These are phyloP conservation scores for Agapornis roseicollis DNA, from an alignment of 2,113 vertebrate species.

Conservation along the genomic window DNA sequence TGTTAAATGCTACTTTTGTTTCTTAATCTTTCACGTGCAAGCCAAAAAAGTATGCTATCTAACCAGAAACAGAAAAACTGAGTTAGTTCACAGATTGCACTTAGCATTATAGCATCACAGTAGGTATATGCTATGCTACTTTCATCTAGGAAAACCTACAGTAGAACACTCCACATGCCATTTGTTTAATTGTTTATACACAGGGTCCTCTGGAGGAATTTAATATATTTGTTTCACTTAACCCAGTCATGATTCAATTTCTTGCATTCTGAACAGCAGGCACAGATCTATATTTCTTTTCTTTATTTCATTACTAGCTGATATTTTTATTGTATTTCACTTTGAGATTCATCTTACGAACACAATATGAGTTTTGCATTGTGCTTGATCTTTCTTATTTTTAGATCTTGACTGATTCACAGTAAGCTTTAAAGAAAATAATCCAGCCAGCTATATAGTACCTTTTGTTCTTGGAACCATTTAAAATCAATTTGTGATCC, in stretches of 20 bases:
- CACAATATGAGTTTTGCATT: slow-evolving; percentile 38
- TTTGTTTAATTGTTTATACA: slow-evolving; percentile 37
- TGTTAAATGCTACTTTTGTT: neutral
- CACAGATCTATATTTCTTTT: slow-evolving; percentile 53
- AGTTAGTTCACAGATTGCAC: neutral
- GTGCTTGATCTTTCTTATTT: slow-evolving; percentile 9
- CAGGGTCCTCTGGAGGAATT: slow-evolving; percentile 9
- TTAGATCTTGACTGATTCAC: slow-evolving; percentile 39
- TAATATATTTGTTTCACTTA: slow-evolving; percentile 53
- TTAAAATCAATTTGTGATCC: slow-evolving; percentile 27
- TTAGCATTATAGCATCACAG: neutral
- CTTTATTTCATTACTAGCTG: slow-evolving; percentile 71
- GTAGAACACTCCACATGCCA: neutral
- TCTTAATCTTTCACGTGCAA: neutral
- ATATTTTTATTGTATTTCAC: slow-evolving; percentile 70
- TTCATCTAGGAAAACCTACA: neutral
- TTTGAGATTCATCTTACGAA: slow-evolving; percentile 66
- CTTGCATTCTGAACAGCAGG: slow-evolving; percentile 44
- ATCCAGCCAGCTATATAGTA: neutral
- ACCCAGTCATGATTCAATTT: slow-evolving; percentile 68
- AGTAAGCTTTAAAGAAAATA: neutral
- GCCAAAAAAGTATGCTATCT: neutral
- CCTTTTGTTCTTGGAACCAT: slow-evolving; percentile 32
- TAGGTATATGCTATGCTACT: neutral
- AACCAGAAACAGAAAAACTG: neutral